phyloP scores from a whole-genome alignment of 2,113 vertebrate genomes.

The Sitta europaea region DNA sequence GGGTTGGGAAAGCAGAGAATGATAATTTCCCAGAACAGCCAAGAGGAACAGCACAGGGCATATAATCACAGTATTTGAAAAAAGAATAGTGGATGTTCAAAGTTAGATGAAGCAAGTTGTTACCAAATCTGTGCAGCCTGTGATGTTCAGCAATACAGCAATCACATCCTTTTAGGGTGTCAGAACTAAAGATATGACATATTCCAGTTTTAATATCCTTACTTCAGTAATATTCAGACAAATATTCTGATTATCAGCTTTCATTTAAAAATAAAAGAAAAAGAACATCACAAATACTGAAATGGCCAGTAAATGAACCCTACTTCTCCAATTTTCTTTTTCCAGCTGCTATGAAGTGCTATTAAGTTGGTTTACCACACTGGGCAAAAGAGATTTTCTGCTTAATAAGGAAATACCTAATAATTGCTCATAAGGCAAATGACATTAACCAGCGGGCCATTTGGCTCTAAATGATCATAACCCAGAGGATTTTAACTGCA shows the following conservation, averaged over 20 bases:
- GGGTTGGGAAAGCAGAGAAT: neutral
- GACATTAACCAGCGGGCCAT: constrained; percentile 26
- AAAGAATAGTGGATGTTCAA: neutral
- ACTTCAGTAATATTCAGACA: neutral
- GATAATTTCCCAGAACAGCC: neutral
- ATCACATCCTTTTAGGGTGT: neutral
- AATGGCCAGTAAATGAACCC: neutral
- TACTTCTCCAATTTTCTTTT: neutral
- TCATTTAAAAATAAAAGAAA: neutral
- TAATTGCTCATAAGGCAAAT: constrained; percentile 52
- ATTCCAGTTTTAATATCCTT: neutral
- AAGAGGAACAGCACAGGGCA: neutral
- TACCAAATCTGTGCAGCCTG: neutral
- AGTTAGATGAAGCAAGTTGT: neutral
- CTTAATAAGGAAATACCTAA: constrained; percentile 52
- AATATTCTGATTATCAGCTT: neutral
- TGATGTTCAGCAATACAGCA: neutral
- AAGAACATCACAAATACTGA: neutral
- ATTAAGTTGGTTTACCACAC: constrained; percentile 18
- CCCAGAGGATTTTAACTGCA: constrained; percentile 31
- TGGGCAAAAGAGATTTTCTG: neutral
- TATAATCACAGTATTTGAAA: neutral
- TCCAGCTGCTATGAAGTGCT: neutral
- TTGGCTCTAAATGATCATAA: constrained; percentile 38
- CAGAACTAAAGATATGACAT: neutral